Evolutionary conservation across 2,113 vertebrate genomes (phyloP).

Genomic region (Poecilia latipinna): DNA sequence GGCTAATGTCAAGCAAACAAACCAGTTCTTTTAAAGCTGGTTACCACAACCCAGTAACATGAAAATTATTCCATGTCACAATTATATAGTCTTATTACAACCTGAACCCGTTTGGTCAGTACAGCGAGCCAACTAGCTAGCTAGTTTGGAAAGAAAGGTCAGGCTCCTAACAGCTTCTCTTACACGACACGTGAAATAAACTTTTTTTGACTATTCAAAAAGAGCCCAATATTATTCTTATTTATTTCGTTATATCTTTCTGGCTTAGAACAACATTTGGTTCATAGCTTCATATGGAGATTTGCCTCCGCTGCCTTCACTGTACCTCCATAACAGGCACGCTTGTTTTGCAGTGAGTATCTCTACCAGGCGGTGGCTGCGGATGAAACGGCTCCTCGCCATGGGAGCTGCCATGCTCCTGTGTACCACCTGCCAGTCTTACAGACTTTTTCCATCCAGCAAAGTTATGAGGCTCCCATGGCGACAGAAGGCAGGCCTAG

Average conservation of each 20-base stretch:
- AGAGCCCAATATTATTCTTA: too few species aligned
- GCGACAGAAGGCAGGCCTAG: conserved; percentile 79
- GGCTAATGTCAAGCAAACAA: neutral
- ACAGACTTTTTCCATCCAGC: conserved; percentile 77
- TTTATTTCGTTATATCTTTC: neutral
- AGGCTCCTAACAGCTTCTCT: neutral
- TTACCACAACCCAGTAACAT: neutral
- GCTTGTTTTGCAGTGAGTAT: conserved; percentile 64
- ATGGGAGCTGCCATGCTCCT: conserved; percentile 73
- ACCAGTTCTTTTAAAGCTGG: neutral
- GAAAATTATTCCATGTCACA: neutral
- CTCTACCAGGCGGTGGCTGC: conserved; percentile 53
- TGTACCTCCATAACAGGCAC: conserved; percentile 36
- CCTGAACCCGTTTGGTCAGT: neutral
- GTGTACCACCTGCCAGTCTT: conserved; percentile 81
- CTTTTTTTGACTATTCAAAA: too few species aligned
- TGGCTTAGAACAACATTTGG: neutral
- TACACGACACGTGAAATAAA: too few species aligned
- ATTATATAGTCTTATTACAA: neutral
- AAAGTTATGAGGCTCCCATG: conserved; percentile 74
- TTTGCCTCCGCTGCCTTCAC: neutral
- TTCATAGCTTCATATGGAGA: neutral
- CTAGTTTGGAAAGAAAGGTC: neutral
- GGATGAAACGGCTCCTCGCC: conserved; percentile 52
- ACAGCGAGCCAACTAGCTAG: neutral